Conservation (phyloP, 1,140 invertebrate species). For the Drosophila bocqueti region DNA sequence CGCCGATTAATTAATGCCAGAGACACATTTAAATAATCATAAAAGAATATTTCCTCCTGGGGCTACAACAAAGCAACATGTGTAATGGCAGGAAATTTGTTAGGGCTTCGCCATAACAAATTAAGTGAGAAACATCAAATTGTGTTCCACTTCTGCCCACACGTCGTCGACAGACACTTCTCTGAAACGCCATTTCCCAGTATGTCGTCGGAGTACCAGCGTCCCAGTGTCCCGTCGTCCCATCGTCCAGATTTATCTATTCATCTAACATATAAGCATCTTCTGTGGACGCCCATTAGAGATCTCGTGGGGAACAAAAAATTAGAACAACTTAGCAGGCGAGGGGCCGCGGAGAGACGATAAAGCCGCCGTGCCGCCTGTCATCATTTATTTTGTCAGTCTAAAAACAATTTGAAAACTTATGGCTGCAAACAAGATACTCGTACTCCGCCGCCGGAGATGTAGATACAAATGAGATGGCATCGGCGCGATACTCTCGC, state of each 20-base stretch:
- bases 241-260: slow-evolving; percentile 52
- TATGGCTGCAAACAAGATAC: slow-evolving; percentile 78
- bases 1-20: slow-evolving; percentile 63
- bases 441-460: slow-evolving; percentile 52
- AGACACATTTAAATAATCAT: slow-evolving; percentile 73
- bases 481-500: slow-evolving; percentile 24
- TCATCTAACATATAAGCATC: slow-evolving; percentile 53
- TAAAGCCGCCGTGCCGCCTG: slow-evolving; percentile 75
- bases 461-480: slow-evolving; percentile 78
- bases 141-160: slow-evolving; percentile 57
- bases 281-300: slow-evolving; percentile 30
- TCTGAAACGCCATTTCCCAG: slow-evolving; percentile 52
- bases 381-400: slow-evolving; percentile 83
- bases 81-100: slow-evolving; percentile 78
- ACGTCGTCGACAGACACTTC: slow-evolving; percentile 26
- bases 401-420: slow-evolving; percentile 79
- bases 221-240: slow-evolving; percentile 12
- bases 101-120: slow-evolving; percentile 70
- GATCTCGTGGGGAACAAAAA: slow-evolving; percentile 67
- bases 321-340: slow-evolving; percentile 79
- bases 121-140: slow-evolving; percentile 81
- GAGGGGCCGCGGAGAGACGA: slow-evolving; percentile 40
- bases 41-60: slow-evolving; percentile 43
- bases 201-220: slow-evolving; percentile 21
- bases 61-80: slow-evolving; percentile 38